Conservation (phyloP, 2,113 vertebrate species). For the Muscicapa adusta region DNA sequence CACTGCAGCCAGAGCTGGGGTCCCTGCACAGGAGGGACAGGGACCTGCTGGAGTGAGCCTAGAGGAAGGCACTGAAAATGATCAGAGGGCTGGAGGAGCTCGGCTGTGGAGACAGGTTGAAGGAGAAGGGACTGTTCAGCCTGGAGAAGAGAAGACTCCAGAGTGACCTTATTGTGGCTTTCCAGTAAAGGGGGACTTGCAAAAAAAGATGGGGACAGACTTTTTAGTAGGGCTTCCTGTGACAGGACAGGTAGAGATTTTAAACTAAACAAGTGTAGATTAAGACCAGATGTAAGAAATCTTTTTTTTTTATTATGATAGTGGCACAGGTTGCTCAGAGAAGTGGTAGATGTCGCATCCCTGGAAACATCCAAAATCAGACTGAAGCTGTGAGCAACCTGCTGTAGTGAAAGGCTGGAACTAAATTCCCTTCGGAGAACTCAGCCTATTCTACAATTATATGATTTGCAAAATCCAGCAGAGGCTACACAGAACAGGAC, state of each 20-base stretch:
- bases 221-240: neutral
- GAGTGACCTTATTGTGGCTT: neutral
- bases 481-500: neutral
- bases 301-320: neutral
- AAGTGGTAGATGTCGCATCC: neutral
- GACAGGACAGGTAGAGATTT: neutral
- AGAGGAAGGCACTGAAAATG: neutral
- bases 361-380: neutral
- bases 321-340: neutral
- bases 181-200: neutral
- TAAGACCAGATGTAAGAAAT: neutral
- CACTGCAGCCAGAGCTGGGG: neutral
- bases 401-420: neutral
- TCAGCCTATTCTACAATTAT: neutral
- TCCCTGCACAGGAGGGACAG: neutral
- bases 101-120: neutral
- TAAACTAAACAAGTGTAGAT: neutral
- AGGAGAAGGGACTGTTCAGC: neutral
- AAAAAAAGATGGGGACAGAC: neutral
- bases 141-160: neutral
- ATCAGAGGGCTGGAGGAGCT: neutral
- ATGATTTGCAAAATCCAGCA: neutral
- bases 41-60: neutral
- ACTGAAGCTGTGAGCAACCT: neutral
- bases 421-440: neutral